Evolutionary conservation across 2,797 vertebrate genomes (phyloP), one percentile per base, ranked within the genome.

Genomic region (Hapalemur alaotrensis): DNA sequence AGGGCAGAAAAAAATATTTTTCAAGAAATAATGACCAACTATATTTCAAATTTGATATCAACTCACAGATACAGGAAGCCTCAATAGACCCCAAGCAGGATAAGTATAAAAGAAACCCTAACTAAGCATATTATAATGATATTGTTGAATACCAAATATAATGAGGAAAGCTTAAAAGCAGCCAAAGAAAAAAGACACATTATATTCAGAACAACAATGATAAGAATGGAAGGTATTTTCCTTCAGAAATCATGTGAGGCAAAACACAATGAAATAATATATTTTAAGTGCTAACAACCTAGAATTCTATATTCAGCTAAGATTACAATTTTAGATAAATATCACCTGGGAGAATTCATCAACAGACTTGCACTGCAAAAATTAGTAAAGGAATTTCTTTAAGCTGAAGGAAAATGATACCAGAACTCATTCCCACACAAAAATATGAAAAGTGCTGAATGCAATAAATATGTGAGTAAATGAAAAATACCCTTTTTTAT

Each of bases 231-330:
- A 84, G 25, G 8, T 23, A 84, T 52, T 65, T 96, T n/a, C 85
- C 35, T 69, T 87, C 54, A 46, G 65, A 88, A 89, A 81, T 35
- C 82, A 89, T 14, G 2, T 18, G 76, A 79, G 41, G 35, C 28
- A 82, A 28, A 32, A 35, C 17, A 23, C 3, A 35, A 10, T 35
- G 43, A 14, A 43, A 67, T 23, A 25, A 70, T 1, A 43, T 32
- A 18, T 50, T 78, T 59, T 35, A 95, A 72, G 2, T 30, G 22
- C 4, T 57, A 30, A 22, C 22, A 83, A 54, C 14, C n/a, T 67
- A 87, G 69, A 93, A 93, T 93, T 89, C 38, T 89, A 54, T 72
- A 76, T 79, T 43, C 14, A 96, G 84, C 28, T 90, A 93, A 96
- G 82, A 78, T 57, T 54, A 67, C 9, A 50, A 22, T 85, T 93